Base-by-base conservation (phyloP, 2,113 vertebrate genomes). In the Anoura caudifer region DNA sequence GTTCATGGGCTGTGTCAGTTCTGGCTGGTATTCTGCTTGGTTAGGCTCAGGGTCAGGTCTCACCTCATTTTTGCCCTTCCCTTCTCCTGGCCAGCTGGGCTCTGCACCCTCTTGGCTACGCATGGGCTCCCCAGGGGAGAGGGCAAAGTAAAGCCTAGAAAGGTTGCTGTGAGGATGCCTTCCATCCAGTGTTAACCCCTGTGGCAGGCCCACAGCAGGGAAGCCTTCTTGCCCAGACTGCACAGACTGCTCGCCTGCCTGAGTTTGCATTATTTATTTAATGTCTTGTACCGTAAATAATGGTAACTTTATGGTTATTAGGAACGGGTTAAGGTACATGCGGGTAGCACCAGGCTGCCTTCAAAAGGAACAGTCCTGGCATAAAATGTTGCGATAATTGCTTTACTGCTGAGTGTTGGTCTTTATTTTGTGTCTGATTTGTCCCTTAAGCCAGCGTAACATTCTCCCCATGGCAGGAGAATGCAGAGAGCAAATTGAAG, bases 251-350 rank as follows among this genome's bases (percentile, higher is more conserved):
- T 97, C 97, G 98, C 98, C 98, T 98, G 97, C 97, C 96, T 95
- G 97, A 96, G 96, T 97, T 98, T 98, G 98, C 99, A 99, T 99
- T 99, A 99, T 99, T 99, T 99, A 99, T 99, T 99, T 99, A 99
- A 99, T 99, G 99, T 99, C 99, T 99, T 99, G 99, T 99, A 99
- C 99, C 99, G 99, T 99, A 99, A 99, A 99, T 99, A 99, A 99
- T 99, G 99, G 99, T 98, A 99, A 98, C 99, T 99, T 99, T 99
- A 99, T 99, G 99, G 99, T 99, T 99, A 99, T 99, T 99, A 99
- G 99, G 99, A 99, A 99, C 98, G 98, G 98, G 99, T 99, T 99
- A 99, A 99, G 99, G 99, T 99, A 99, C 99, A 98, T 99, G 99
- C 98, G 97, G 98, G 98, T 98, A 98, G 98, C 98, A 99, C 98